Evolutionary conservation across 2,113 vertebrate genomes (phyloP), one percentile per base, ranked within the genome.

Genomic region (Sander vitreus): DNA sequence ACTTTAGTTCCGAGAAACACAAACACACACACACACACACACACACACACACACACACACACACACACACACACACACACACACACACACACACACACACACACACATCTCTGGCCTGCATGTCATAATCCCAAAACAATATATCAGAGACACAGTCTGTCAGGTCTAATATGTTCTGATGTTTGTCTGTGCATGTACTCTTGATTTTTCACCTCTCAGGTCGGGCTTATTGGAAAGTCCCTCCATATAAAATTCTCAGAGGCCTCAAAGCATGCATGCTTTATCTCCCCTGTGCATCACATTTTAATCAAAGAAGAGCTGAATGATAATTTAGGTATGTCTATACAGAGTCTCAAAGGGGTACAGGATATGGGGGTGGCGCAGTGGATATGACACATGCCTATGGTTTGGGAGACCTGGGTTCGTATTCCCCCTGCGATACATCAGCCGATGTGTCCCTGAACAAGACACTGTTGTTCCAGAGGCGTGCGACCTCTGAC

Each of bases 131-230:
- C 73, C 18, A 48, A 75, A 85, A 85, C 79, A 81, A 82, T 64
- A 25, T 25, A 43, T 78, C 60, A 78, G 33, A 77, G 33, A 85
- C 51, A 65, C 21, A 73, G 30, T 62, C 68, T 71, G 80, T 86
- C 83, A 76, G 23, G 87, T 85, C 4, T 77, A 67, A 90, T 80
- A 79, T 53, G 33, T 65, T 79, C 3, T 76, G 83, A 90, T 75
- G 36, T 80, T 66, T 81, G 25, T 69, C 50, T 76, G 69, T 57
- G 33, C 54, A 21, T 47, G 25, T 59, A 30, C 53, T 72, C 48
- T 18, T 62, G 23, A 55, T 80, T 73, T 64, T 78, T 83, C 71
- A 83, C 36, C 72, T 70, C 30, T 71, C 2, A 54, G 48, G 73
- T 81, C 62, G 50, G 53, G 78, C 65, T 55, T 76, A 73, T 75